phyloP scores from a whole-genome alignment of 2,113 vertebrate species.

The Actinemys pallida region DNA sequence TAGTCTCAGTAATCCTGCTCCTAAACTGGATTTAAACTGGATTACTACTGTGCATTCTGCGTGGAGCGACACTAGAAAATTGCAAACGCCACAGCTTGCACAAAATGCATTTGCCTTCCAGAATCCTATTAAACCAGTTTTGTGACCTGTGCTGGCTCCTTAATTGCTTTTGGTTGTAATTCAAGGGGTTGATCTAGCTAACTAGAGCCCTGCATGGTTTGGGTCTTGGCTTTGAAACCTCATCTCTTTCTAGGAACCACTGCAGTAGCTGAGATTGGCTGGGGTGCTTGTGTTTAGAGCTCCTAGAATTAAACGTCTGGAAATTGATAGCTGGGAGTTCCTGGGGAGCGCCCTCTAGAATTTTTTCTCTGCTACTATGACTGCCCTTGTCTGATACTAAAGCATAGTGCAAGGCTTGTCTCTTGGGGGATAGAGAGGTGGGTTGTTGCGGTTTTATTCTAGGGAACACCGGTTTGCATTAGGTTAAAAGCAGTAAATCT shows the following conservation, averaged over 20 bases:
- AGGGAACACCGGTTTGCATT: neutral
- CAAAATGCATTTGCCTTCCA: neutral
- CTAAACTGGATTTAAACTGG: too few species aligned
- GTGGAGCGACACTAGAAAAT: neutral
- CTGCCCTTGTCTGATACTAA: neutral
- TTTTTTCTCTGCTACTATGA: neutral
- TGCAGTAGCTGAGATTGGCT: neutral
- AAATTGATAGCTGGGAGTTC: neutral
- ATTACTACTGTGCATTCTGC: neutral
- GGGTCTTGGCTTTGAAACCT: neutral
- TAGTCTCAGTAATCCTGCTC: neutral
- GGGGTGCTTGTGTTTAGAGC: neutral
- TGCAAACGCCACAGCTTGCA: rapidly evolving
- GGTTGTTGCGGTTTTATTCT: neutral
- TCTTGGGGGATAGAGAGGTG: neutral
- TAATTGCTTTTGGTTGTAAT: neutral
- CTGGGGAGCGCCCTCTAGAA: rapidly evolving
- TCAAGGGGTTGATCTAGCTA: neutral
- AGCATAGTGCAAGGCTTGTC: neutral
- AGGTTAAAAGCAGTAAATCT: neutral
- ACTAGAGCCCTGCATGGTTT: neutral
- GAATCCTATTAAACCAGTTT: constrained; percentile 6
- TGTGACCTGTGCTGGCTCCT: neutral
- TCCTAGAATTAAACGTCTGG: neutral
- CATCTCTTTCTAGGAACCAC: neutral